A percentile compares a stretch with the other conserved stretches of the same genome.
Evolutionary conservation across 2,797 vertebrate genomes (phyloP).

Genomic region (Monodelphis domestica): DNA sequence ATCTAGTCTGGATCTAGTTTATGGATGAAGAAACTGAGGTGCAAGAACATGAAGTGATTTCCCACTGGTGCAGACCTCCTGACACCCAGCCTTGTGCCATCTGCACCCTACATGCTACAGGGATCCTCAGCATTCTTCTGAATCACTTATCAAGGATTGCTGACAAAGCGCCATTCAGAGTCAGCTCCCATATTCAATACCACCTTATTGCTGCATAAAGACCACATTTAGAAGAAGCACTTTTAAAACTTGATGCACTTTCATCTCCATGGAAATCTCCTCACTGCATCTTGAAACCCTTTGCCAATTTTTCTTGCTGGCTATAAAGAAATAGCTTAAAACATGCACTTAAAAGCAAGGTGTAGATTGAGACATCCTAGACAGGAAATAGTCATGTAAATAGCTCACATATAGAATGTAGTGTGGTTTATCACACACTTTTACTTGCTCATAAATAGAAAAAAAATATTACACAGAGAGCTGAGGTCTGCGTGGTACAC

Average conservation of each 20-base stretch:
- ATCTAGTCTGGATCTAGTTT: background rate
- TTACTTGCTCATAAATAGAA: background rate
- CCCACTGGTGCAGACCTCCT: background rate
- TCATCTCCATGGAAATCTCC: constrained; percentile 73
- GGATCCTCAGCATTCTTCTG: background rate
- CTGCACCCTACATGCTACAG: fast-evolving
- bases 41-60: background rate
- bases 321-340: constrained; percentile 42
- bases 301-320: constrained; percentile 50
- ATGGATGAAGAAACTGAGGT: background rate
- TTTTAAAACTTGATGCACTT: constrained; percentile 84
- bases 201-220: constrained; percentile 56
- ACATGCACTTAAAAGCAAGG: constrained; percentile 64
- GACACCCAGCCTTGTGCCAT: background rate
- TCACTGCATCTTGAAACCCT: constrained; percentile 61
- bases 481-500: background rate
- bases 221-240: constrained; percentile 64
- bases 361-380: constrained; percentile 35
- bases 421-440: background rate
- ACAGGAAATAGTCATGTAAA: background rate
- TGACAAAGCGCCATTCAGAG: background rate
- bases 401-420: background rate
- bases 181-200: constrained; percentile 54
- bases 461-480: background rate
- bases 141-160: background rate